These are phyloP conservation scores for Nematolebias whitei DNA, from an alignment of 2,113 vertebrate genomes.

Conservation along the genomic window DNA sequence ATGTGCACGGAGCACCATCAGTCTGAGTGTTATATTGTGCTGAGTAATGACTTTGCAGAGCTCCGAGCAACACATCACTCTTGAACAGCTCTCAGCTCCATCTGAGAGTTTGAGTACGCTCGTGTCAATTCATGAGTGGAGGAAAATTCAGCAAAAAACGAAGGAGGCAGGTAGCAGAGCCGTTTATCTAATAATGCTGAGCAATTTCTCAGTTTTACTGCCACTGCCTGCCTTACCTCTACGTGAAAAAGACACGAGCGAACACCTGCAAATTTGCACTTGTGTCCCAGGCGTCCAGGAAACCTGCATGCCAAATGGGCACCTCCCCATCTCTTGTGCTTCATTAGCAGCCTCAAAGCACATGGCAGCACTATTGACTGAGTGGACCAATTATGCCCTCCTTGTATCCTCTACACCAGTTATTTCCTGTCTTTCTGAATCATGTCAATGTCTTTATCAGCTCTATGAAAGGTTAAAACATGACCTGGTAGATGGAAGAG, in stretches of 20 bases:
- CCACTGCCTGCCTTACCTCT: conserved; percentile 37
- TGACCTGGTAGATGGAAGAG: conserved; percentile 43
- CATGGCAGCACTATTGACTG: conserved; percentile 61
- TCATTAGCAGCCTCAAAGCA: conserved; percentile 69
- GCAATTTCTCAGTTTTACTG: conserved; percentile 57
- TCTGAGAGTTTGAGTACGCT: conserved; percentile 64
- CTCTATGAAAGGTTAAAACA: conserved; percentile 49
- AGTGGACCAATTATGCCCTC: conserved; percentile 61
- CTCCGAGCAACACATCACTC: conserved; percentile 55
- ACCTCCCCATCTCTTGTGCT: conserved; percentile 42
- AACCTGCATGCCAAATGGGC: conserved; percentile 43
- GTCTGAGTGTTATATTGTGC: conserved; percentile 53
- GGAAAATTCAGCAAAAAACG: conserved; percentile 45
- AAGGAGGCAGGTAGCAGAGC: conserved; percentile 49
- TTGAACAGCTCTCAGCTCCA: conserved; percentile 53
- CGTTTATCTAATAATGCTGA: conserved; percentile 47
- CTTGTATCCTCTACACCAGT: conserved; percentile 61
- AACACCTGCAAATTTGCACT: conserved; percentile 23
- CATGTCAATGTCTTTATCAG: conserved; percentile 52
- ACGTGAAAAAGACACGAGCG: conserved; percentile 19
- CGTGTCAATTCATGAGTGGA: conserved; percentile 49
- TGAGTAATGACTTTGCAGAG: conserved; percentile 60
- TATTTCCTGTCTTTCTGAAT: conserved; percentile 57
- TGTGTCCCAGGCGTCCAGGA: conserved; percentile 44
- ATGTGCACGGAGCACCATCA: conserved; percentile 29